phyloP scores from a whole-genome alignment of 2,888 invertebrate genomes.

The Dryobota labecula region DNA sequence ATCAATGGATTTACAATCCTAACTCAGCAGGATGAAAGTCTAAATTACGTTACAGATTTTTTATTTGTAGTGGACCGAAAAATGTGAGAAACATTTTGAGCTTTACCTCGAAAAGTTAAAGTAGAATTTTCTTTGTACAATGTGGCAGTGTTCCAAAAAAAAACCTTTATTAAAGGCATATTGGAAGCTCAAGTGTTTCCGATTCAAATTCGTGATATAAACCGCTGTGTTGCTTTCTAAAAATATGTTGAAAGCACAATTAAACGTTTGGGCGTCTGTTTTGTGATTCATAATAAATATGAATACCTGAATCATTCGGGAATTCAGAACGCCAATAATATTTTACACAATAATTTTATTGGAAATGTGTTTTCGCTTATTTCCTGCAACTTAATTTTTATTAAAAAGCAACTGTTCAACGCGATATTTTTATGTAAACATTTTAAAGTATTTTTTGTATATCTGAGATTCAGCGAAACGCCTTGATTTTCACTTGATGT shows the following conservation, averaged over 20 bases:
- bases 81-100: neutral
- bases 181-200: slow-evolving; percentile 61
- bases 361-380: neutral
- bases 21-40: neutral
- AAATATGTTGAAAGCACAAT: slow-evolving; percentile 63
- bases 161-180: slow-evolving; percentile 42
- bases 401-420: neutral
- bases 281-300: slow-evolving; percentile 51
- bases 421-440: neutral
- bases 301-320: slow-evolving; percentile 12
- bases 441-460: neutral
- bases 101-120: neutral
- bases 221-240: slow-evolving; percentile 54
- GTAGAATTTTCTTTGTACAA: slow-evolving; percentile 22
- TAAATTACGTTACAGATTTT: slow-evolving; percentile 17
- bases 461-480: neutral
- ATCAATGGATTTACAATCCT: slow-evolving; percentile 26
- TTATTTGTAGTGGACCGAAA: slow-evolving; percentile 28
- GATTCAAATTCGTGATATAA: slow-evolving; percentile 60
- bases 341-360: neutral
- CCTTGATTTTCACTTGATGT: neutral
- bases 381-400: neutral
- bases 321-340: neutral
- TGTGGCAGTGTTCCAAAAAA: slow-evolving; percentile 26
- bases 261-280: slow-evolving; percentile 60